Base-by-base conservation (phyloP, 2,888 invertebrate genomes). In the Papilio elwesi region DNA sequence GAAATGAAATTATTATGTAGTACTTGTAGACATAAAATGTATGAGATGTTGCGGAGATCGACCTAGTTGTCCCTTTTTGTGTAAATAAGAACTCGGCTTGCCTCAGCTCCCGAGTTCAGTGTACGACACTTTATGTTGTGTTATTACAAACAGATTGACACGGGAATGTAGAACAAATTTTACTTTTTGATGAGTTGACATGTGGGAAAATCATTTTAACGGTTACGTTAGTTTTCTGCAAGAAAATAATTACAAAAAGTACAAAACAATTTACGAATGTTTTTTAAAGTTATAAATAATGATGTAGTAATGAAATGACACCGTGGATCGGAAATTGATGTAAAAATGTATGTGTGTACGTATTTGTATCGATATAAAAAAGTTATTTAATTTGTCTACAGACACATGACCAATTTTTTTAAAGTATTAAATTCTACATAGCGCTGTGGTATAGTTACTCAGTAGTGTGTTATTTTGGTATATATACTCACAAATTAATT, bases 241-340 rank as follows among this genome's bases (percentile, higher is more conserved):
- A 85, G 82, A 85, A 84, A 83, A 85, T 87, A 86, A 89, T 87
- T 84, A 86, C 83, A 87, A 89, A 89, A 90, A 91, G 91, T 91
- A 91, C 91, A 91, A 91, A 91, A 87, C 83, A 84, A 84, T 86
- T 83, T 82, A 85, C 64, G 86, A 85, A 81, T 85, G 88, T 83
- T 81, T 79, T 83, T 78, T 81, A 84, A 81, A 82, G 47, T 73
- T 69, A 74, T 73, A 66, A 81, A 82, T 82, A 81, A 81, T 81
- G 79, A 78, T 59, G 59, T 68, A 64, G 47, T 2, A 53, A 55
- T 68, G 63, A 76, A 78, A 81, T 79, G 80, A 84, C 81, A 85
- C 77, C 81, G 76, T 81, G 82, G 81, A 81, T 75, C 82, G 81
- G 80, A 81, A 82, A 81, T 82, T 81, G 83, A 84, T 80, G 81